Evolutionary conservation across 2,797 vertebrate genomes (phyloP).

Genomic region (Phalloptychus januarius): DNA sequence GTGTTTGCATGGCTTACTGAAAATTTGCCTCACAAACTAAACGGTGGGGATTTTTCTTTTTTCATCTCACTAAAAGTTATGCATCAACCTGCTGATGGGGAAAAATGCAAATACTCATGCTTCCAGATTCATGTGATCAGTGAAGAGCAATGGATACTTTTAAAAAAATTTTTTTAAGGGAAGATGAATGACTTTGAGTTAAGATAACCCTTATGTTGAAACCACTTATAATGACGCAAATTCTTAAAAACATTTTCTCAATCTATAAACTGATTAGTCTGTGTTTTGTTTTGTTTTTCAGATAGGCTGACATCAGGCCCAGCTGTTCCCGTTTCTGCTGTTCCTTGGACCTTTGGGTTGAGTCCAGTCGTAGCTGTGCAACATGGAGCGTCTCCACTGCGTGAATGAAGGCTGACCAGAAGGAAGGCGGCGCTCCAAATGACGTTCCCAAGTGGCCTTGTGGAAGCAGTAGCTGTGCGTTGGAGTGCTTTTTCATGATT

Average conservation of each 20-base stretch:
- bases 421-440: conserved; percentile 79
- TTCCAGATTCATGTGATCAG: not conserved
- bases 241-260: not conserved
- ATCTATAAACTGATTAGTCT: conserved; percentile 40
- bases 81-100: not conserved
- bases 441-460: conserved; percentile 74
- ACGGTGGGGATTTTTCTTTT: not conserved
- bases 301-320: conserved; percentile 51
- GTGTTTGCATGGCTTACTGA: not conserved
- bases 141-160: not conserved
- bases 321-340: conserved; percentile 12
- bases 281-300: conserved; percentile 58
- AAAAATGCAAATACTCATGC: not conserved
- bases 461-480: conserved; percentile 78
- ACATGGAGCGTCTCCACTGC: conserved; percentile 81
- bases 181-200: not conserved
- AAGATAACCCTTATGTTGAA: not conserved
- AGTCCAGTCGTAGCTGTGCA: conserved; percentile 58
- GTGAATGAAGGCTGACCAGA: conserved; percentile 78
- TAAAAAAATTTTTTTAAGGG: not conserved
- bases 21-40: not conserved
- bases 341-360: conserved; percentile 29
- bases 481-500: conserved; percentile 70
- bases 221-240: not conserved
- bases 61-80: not conserved